Base-by-base conservation (phyloP, 2,797 vertebrate species). In the Poeciliopsis infans region DNA sequence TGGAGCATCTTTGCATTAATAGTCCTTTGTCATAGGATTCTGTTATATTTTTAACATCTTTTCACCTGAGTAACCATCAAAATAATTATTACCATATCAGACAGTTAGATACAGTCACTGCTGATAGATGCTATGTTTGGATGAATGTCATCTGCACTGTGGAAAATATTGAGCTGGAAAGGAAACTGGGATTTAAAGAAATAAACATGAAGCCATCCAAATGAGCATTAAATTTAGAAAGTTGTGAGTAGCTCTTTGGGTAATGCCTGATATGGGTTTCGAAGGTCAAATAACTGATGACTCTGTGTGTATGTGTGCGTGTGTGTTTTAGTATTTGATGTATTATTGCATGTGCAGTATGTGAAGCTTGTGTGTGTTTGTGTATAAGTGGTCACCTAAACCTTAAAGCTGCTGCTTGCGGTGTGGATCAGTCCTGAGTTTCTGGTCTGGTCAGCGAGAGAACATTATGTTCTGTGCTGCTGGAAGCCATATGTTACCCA, bases 381-480 rank as follows among this genome's bases (percentile, higher is more conserved):
- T 23, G 61, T 75, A 64, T 68, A 81, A 79, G 72, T 47, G 81
- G 43, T 85, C 80, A 77, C 75, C 75, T 79, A 69, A 82, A 83
- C 80, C 75, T 81, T 78, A 74, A 82, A 71, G 45, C 74, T 84
- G 77, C 83, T 81, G 80, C 82, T 85, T 83, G 85, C 75, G 86
- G 84, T 77, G 86, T 79, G 78, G 85, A 84, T 88, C 78, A 69
- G 77, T 82, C 82, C 81, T 72, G 47, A 79, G 85, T 74, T 76
- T 84, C 78, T 83, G 75, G 74, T 85, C 86, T 80, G 78, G 86
- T 88, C 85, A 85, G 82, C 72, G 76, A 82, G 76, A 93, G 94
- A 94, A 95, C 95, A 96, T 94, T 88, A 78, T 95, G 95, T 96
- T 92, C 95, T 92, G 73, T 36, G 51, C 79, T 53, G 74, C 85